These are phyloP conservation scores for Cirrhinus mrigala DNA, from an alignment of 2,797 vertebrate species.

Conservation along the genomic window DNA sequence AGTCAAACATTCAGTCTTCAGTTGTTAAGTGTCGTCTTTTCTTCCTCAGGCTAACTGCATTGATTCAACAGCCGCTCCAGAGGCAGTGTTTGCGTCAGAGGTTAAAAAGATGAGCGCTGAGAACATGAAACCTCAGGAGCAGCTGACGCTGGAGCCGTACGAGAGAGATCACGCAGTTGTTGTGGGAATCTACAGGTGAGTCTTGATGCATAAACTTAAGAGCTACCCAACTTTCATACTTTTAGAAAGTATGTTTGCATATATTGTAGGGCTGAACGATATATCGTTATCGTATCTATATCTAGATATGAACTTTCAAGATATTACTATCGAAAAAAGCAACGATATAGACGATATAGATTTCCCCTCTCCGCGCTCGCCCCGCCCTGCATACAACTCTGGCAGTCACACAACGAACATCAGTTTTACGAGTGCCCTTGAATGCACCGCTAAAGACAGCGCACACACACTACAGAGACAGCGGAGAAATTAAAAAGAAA, in stretches of 20 bases:
- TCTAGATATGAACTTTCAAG: no score
- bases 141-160: conserved; percentile 92
- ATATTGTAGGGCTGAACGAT: no score
- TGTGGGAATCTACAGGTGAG: conserved; percentile 91
- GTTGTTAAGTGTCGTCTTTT: background rate
- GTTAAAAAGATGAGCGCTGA: conserved; percentile 93
- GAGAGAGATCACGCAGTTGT: conserved; percentile 93
- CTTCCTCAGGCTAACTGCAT: conserved; percentile 89
- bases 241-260: background rate
- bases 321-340: no score
- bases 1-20: background rate
- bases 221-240: background rate
- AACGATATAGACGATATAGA: no score
- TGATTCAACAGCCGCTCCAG: conserved; percentile 90
- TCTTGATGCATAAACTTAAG: background rate
- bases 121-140: conserved; percentile 95
- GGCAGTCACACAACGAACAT: no score
- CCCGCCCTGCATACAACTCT: no score
- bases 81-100: conserved; percentile 91
- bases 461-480: no score
- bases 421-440: no score
- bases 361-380: no score
- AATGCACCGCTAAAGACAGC: no score
- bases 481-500: no score
- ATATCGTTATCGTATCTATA: no score